phyloP scores from a whole-genome alignment of 30 jellyfish, hydroid and myxozoan species.

The Aurelia aurita complex sp. Pacific region DNA sequence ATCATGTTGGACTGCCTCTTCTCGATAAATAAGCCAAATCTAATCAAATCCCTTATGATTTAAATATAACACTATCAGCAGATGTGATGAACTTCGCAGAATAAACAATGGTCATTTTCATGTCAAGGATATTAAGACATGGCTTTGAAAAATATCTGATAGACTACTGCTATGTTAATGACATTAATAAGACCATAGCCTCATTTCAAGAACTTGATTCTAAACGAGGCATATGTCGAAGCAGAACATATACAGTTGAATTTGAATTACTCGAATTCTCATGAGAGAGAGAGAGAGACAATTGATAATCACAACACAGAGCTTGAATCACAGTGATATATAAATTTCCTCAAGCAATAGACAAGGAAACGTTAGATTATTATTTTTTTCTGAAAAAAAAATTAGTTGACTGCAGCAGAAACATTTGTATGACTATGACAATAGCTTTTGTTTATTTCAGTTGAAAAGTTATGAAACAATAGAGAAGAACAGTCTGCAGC shows the following conservation, averaged over 20 bases:
- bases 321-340: no score
- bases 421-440: no score
- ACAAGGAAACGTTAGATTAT: no score
- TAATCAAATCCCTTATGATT: conserved; percentile 33
- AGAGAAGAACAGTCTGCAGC: no score
- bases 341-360: no score
- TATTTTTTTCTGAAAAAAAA: no score
- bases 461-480: no score
- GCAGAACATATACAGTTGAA: neutral
- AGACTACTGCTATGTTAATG: conserved; percentile 18
- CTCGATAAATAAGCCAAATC: conserved; percentile 35
- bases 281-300: neutral
- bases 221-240: neutral
- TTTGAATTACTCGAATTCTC: neutral
- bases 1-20: conserved; percentile 39
- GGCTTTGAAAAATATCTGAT: conserved; percentile 25
- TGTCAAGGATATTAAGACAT: conserved; percentile 30
- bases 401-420: no score
- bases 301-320: no score
- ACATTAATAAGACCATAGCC: conserved; percentile 20
- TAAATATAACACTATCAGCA: conserved; percentile 28
- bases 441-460: no score
- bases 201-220: neutral
- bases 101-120: conserved; percentile 33
- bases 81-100: conserved; percentile 33